Evolutionary conservation across 2,113 vertebrate genomes (phyloP), one percentile per base, ranked within the genome.

Genomic region (Delphinus delphis): DNA sequence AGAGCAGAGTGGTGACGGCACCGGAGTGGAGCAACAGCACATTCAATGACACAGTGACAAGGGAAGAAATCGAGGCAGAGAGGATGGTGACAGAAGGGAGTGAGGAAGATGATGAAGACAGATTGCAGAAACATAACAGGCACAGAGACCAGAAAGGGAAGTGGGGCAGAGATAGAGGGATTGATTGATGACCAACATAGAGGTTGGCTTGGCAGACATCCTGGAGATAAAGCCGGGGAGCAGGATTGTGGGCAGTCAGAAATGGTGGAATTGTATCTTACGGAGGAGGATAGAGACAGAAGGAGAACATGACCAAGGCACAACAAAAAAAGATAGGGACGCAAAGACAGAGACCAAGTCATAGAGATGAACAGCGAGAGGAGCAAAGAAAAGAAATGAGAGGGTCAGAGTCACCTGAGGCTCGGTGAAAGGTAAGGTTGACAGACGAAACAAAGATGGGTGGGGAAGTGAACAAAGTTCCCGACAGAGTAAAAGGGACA

Each of bases 211-310:
- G 13, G 25, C 36, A 60, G 62, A 55, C 6, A 2, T 50, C 26
- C 41, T 25, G 41, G 33, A 65, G 21, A 8, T 4, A 28, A 31
- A 47, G 26, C 17, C 33, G 31, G 77, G 44, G 63, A 55, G 36
- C 0, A 5, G 36, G 67, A n/a, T 4, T 81, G 5, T 0, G 0
- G 28, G n/a, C 65, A 15, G 88, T 23, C 50, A 14, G 11, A 67
- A 58, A 25, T 23, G 9, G 0, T 18, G 68, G 33, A 31, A 58
- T 41, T 17, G 23, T 28, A 10, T 23, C n/a, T 68, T 9, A 8
- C 0, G n/a, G 41, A 76, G 26, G 68, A 70, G 23, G 38, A 28
- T 0, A 44, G 53, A 65, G 21, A 73, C 21, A 5, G 55, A n/a
- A 13, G 63, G 36, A 74, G 41, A 53, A 62, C 2, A 11, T 38